Percentiles rank a stretch among this genome's conserved stretches.
Evolutionary conservation across 2,797 vertebrate species (phyloP).

Genomic region (Lateolabrax maculatus): DNA sequence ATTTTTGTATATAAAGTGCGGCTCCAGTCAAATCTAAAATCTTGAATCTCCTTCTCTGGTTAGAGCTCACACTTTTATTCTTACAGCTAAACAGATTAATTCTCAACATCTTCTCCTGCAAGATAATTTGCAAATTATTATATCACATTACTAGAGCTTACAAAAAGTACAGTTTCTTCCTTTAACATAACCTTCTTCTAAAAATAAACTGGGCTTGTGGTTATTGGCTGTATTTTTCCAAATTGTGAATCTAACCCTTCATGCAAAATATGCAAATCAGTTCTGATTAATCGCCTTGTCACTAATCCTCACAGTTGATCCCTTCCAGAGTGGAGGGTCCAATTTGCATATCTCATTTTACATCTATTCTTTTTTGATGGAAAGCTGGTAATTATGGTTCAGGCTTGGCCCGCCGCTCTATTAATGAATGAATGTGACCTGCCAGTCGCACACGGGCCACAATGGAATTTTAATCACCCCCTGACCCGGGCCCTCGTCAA

Average conservation of each 20-base stretch:
- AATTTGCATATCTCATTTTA: slow-evolving; percentile 78
- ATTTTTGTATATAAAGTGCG: background rate
- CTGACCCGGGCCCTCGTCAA: slow-evolving; percentile 17
- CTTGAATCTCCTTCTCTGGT: background rate
- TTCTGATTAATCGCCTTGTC: slow-evolving; percentile 69
- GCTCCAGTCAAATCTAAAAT: background rate
- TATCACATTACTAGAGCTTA: background rate
- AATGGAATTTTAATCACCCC: slow-evolving; percentile 42
- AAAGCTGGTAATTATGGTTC: slow-evolving; percentile 68
- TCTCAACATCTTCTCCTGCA: background rate
- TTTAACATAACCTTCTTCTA: slow-evolving; percentile 20
- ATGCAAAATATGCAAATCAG: slow-evolving; percentile 69
- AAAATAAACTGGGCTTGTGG: slow-evolving; percentile 24
- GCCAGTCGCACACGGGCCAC: slow-evolving; percentile 38
- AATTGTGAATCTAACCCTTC: slow-evolving; percentile 41
- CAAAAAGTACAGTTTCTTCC: background rate
- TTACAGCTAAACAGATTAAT: background rate
- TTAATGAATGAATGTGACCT: slow-evolving; percentile 65
- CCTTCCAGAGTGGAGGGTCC: slow-evolving; percentile 59
- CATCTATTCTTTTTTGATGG: slow-evolving; percentile 70
- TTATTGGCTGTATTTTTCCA: slow-evolving; percentile 28
- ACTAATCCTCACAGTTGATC: slow-evolving; percentile 72
- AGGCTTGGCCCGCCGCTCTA: slow-evolving; percentile 40
- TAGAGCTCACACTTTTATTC: background rate
- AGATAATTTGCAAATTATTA: background rate